phyloP scores from a whole-genome alignment of 2,113 vertebrate genomes.

The Callocephalon fimbriatum region DNA sequence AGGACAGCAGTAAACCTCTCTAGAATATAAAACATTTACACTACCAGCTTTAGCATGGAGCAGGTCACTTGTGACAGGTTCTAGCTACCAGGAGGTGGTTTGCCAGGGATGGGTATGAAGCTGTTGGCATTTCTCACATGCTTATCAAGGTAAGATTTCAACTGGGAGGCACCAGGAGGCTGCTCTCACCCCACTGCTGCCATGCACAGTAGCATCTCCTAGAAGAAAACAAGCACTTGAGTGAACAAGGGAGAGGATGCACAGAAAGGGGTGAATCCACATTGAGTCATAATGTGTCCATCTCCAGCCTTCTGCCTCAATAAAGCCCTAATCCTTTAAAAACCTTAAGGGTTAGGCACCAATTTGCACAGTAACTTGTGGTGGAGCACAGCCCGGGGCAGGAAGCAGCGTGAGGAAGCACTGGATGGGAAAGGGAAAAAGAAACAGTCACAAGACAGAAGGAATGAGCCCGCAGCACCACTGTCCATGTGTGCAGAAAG shows the following conservation, averaged over 20 bases:
- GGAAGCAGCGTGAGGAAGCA: background rate
- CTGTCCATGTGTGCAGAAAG: background rate
- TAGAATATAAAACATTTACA: background rate
- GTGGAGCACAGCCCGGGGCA: background rate
- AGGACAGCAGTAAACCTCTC: background rate
- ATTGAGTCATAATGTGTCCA: background rate
- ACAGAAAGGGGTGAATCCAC: background rate
- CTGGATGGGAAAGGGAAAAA: background rate
- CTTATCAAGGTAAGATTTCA: background rate
- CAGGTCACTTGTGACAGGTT: background rate
- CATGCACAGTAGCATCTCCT: background rate
- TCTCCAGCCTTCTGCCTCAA: background rate
- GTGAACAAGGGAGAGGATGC: background rate
- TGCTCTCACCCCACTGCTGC: background rate
- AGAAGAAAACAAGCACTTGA: background rate
- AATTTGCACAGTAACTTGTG: background rate
- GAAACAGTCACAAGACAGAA: rapidly evolving
- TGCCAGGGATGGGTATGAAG: background rate
- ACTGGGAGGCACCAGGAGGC: background rate
- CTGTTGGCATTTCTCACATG: background rate
- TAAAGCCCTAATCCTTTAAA: background rate
- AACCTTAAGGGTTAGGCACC: background rate
- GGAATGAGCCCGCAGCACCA: rapidly evolving
- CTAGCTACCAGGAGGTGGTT: background rate
- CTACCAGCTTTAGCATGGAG: background rate